Conservation (phyloP, 1,140 invertebrate genomes). For the Anastrepha ludens region DNA sequence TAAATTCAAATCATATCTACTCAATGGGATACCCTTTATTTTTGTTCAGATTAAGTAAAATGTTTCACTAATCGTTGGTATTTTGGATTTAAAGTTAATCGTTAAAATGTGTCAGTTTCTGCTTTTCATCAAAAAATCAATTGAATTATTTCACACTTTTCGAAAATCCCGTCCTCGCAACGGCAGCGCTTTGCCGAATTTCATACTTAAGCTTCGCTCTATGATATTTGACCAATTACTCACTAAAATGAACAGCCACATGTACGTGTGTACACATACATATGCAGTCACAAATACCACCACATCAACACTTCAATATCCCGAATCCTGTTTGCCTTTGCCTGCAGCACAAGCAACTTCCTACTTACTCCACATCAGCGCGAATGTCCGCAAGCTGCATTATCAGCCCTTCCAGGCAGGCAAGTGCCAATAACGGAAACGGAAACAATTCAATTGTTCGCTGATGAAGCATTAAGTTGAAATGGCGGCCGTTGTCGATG, state of each 20-base stretch:
- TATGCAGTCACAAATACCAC: not conserved
- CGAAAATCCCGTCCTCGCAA: not conserved
- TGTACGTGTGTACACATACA: too few relatives aligned
- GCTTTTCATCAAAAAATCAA: too few relatives aligned
- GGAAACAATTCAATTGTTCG: constrained; percentile 54
- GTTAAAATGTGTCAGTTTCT: too few relatives aligned
- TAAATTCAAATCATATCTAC: too few relatives aligned
- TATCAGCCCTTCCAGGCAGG: constrained; percentile 25
- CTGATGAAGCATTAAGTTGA: constrained; percentile 40
- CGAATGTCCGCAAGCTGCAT: constrained; percentile 38
- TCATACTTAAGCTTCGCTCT: not conserved
- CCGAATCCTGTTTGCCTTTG: not conserved
- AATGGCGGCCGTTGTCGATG: not conserved
- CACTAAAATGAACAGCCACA: not conserved
- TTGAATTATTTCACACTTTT: too few relatives aligned
- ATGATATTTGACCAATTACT: constrained; percentile 17
- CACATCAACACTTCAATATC: too few relatives aligned
- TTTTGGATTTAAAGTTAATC: too few relatives aligned
- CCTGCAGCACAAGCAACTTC: not conserved
- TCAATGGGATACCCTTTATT: too few relatives aligned
- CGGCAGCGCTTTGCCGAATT: not conserved
- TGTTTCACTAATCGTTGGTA: too few relatives aligned
- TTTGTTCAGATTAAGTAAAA: too few relatives aligned
- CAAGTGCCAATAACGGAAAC: constrained; percentile 49
- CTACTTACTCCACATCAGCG: not conserved